Conservation (phyloP, 2,113 vertebrate species). For the Peromyscus polionotus region DNA sequence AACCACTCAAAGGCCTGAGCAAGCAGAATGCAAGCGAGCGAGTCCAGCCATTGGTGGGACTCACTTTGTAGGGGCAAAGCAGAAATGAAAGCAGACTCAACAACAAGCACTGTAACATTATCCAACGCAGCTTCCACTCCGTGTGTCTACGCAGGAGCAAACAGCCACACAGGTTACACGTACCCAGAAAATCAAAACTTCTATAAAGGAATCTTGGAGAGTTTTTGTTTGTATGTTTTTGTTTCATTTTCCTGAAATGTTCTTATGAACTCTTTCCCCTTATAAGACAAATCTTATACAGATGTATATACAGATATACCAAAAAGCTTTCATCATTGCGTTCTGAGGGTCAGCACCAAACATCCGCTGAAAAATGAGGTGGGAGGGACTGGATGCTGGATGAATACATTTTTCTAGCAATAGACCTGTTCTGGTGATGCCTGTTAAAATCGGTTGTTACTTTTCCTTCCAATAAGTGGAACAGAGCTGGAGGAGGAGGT, state of each 20-base stretch:
- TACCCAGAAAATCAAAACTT: neutral
- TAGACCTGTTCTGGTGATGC: conserved; percentile 24
- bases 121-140: neutral
- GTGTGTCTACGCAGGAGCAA: conserved; percentile 15
- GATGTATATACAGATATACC: neutral
- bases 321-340: conserved; percentile 66
- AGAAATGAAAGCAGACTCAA: conserved; percentile 61
- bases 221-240: neutral
- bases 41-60: conserved; percentile 31
- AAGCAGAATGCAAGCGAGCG: conserved; percentile 65
- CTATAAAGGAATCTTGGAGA: neutral
- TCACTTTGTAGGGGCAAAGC: conserved; percentile 20
- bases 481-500: neutral
- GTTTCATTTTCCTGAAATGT: neutral
- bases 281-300: conserved; percentile 45
- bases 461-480: neutral
- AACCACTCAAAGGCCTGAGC: conserved; percentile 69
- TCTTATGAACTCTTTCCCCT: conserved; percentile 27
- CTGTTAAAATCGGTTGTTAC: neutral
- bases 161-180: neutral
- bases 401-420: conserved; percentile 45
- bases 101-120: neutral
- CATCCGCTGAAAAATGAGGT: conserved; percentile 74
- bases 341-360: conserved; percentile 71
- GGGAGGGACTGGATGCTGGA: conserved; percentile 44